phyloP scores from a whole-genome alignment of 2,113 vertebrate genomes.

The Spheniscus mendiculus region DNA sequence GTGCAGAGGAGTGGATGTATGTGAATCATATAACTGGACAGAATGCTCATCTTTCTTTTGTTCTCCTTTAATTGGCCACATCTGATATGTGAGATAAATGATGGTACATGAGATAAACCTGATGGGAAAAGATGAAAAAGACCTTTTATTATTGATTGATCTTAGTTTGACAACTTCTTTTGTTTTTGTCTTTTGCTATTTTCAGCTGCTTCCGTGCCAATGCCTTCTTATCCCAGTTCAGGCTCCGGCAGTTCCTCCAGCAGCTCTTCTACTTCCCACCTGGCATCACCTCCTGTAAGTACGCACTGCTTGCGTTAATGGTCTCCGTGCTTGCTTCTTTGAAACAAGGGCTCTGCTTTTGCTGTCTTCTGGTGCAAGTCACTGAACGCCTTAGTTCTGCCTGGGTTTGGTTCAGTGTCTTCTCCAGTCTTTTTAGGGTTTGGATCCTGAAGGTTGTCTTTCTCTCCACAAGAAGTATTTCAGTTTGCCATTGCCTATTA shows the following conservation, averaged over 20 bases:
- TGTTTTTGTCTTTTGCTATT: background rate
- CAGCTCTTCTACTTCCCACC: slow-evolving; percentile 89
- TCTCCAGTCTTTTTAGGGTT: background rate
- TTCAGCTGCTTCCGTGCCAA: slow-evolving; percentile 83
- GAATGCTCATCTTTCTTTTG: background rate
- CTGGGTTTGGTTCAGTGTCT: background rate
- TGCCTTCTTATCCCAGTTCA: slow-evolving; percentile 85
- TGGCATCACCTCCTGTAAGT: slow-evolving; percentile 90
- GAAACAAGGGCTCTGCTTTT: background rate
- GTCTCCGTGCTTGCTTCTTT: background rate
- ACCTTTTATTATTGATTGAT: background rate
- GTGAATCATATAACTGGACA: background rate
- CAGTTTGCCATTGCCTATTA: background rate
- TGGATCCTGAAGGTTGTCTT: background rate
- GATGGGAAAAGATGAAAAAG: background rate
- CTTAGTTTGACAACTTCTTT: background rate
- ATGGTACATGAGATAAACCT: background rate
- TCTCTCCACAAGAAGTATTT: background rate
- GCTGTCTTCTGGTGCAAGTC: background rate
- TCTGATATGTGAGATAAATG: background rate
- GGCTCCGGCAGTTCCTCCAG: slow-evolving; percentile 89
- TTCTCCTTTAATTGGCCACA: background rate
- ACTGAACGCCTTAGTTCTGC: background rate
- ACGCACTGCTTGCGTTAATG: background rate
- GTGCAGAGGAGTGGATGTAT: rapidly evolving